These are phyloP conservation scores for Pristionchus exspectatus DNA, from an alignment of 2,888 invertebrate genomes.

Conservation along the genomic window DNA sequence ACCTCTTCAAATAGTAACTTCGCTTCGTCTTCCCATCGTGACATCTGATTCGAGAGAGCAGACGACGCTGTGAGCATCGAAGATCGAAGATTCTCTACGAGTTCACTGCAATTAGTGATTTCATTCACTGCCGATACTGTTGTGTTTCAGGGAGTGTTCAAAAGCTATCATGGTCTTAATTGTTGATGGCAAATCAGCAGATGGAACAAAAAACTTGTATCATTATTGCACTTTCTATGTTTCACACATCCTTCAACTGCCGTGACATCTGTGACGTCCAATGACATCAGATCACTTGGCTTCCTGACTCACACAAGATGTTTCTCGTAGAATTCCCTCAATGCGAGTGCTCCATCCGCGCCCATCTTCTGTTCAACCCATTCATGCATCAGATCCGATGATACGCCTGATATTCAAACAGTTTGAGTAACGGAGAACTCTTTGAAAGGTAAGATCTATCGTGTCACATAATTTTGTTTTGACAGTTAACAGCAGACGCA, in stretches of 20 bases:
- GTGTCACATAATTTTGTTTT: no score
- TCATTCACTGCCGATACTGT: not conserved
- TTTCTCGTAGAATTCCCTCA: slow-evolving; percentile 42
- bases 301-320: slow-evolving; percentile 37
- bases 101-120: slow-evolving; percentile 29
- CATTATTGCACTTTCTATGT: not conserved
- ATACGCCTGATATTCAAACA: slow-evolving; percentile 4
- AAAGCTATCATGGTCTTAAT: no score
- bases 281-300: not conserved
- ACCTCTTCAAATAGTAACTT: slow-evolving; percentile 18
- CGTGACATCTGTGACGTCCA: not conserved
- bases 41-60: slow-evolving; percentile 39
- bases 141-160: no score
- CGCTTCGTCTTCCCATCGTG: slow-evolving; percentile 26
- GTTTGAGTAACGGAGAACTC: not conserved
- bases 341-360: slow-evolving; percentile 32
- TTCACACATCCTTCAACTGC: not conserved
- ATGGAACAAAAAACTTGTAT: no score
- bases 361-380: slow-evolving; percentile 51
- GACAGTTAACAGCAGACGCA: not conserved
- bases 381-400: slow-evolving; percentile 19
- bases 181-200: no score
- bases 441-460: no score
- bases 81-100: not conserved
- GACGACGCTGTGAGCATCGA: not conserved